Evolutionary conservation across 2,113 vertebrate species (phyloP), one percentile per base, ranked within the genome.

Genomic region (Mesocricetus auratus): DNA sequence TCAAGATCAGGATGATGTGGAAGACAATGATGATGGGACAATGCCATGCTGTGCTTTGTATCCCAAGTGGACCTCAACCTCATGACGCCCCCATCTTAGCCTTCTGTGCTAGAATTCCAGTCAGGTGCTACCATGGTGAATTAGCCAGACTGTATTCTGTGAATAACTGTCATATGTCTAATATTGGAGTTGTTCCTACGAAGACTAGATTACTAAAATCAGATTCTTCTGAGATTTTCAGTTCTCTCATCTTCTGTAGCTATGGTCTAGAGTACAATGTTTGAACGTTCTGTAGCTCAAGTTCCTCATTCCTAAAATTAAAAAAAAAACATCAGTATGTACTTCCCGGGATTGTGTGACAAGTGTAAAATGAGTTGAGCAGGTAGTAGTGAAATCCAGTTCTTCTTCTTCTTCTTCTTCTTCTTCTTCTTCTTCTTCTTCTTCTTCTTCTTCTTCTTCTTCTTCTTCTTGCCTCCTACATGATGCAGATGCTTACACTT

Each of bases 251-350:
- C 69, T 69, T 93, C 36, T 36, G 36, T 60, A 77, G 86, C 47
- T 12, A n/a, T 64, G 53, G 69, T 8, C 74, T 56, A 64, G 53
- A 78, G 87, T 64, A 90, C 69, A 33, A 64, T 19, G 94, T 45
- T 90, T 74, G 86, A 33, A 53, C 91, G 62, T 87, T 69, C 50
- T 62, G 19, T 50, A 74, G 3, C 19, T 58, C 19, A 64, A 64
- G 42, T 93, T 96, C 11, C 68, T 90, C 60, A 71, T 96, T 71
- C 62, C 22, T 66, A 94, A 71, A 69, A 31, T 56, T 33, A 64
- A 24, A 71, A 75, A 16, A 64, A 24, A 71, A 75, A 16, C 29
- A 56, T 42, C n/a, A 39, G 12, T 56, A 29, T 31, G 24, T 60
- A 58, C 73, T 89, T 92, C 39, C 62, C 17, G 71, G 60, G 36